Conservation (phyloP, 2,888 invertebrate genomes). For the Drosophila affinis region DNA sequence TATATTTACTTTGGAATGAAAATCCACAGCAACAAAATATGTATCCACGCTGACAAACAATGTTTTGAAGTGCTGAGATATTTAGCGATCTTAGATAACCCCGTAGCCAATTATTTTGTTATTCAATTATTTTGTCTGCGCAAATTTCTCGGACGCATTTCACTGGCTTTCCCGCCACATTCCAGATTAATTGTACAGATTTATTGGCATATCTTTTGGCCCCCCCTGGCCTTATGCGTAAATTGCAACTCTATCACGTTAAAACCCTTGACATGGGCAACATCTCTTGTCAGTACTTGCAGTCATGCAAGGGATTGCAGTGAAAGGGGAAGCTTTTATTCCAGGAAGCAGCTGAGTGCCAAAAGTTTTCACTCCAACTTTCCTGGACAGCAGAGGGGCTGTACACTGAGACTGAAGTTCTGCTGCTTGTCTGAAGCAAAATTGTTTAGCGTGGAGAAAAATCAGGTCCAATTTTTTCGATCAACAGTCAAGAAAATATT, state of each 20-base stretch:
- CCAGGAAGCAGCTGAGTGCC: slow-evolving; percentile 43
- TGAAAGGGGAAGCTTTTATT: slow-evolving; percentile 14
- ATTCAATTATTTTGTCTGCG: not conserved
- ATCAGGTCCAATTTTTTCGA: no score
- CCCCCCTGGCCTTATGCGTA: slow-evolving; percentile 21
- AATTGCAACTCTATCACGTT: not conserved
- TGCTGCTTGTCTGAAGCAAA: no score
- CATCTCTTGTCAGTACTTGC: slow-evolving; percentile 15
- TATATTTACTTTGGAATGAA: no score
- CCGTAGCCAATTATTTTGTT: not conserved
- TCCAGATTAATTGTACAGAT: slow-evolving; percentile 24
- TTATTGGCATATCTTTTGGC: slow-evolving; percentile 11
- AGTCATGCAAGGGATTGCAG: slow-evolving; percentile 18
- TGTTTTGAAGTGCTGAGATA: no score
- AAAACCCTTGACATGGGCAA: not conserved
- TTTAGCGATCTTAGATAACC: no score
- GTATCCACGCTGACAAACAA: no score
- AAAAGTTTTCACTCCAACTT: slow-evolving; percentile 39
- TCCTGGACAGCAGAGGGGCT: slow-evolving; percentile 20
- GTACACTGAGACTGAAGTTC: not conserved
- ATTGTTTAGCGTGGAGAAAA: no score
- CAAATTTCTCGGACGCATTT: not conserved
- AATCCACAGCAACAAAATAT: no score
- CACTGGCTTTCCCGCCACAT: not conserved
- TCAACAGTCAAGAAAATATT: no score